phyloP scores from a whole-genome alignment of 2,797 vertebrate genomes.

The Oreochromis mossambicus region DNA sequence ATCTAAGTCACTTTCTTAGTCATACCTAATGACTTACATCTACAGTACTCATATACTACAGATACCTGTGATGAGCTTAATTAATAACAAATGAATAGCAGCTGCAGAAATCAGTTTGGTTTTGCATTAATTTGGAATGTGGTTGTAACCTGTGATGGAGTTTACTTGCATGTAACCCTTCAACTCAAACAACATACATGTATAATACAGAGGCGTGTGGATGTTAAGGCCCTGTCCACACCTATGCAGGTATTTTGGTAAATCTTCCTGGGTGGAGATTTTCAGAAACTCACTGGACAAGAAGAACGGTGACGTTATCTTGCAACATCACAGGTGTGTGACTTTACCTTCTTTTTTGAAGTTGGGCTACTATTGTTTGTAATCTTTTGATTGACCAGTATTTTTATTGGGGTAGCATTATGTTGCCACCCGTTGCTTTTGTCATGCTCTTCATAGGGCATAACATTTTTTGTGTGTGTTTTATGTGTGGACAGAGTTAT shows the following conservation, averaged over 20 bases:
- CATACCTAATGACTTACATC: not conserved
- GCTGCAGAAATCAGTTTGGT: not conserved
- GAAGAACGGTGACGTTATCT: rapidly evolving
- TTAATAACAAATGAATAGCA: not conserved
- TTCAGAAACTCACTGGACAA: not conserved
- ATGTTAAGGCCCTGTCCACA: not conserved
- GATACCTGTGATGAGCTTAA: not conserved
- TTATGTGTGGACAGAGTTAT: not conserved
- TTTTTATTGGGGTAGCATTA: not conserved
- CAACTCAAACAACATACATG: not conserved
- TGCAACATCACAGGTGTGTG: not conserved
- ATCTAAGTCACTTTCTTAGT: not conserved
- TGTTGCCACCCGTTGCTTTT: rapidly evolving
- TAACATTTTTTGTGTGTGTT: not conserved
- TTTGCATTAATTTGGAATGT: not conserved
- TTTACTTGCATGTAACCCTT: not conserved
- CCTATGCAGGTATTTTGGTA: not conserved
- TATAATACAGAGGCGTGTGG: not conserved
- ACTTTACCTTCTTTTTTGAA: not conserved
- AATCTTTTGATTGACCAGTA: not conserved
- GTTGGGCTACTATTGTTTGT: not conserved
- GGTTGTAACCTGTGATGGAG: not conserved
- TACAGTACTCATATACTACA: not conserved
- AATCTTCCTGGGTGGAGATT: not conserved
- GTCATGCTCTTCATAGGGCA: not conserved